Conservation (phyloP, 2,797 vertebrate genomes). For the Anguilla pacifica region DNA sequence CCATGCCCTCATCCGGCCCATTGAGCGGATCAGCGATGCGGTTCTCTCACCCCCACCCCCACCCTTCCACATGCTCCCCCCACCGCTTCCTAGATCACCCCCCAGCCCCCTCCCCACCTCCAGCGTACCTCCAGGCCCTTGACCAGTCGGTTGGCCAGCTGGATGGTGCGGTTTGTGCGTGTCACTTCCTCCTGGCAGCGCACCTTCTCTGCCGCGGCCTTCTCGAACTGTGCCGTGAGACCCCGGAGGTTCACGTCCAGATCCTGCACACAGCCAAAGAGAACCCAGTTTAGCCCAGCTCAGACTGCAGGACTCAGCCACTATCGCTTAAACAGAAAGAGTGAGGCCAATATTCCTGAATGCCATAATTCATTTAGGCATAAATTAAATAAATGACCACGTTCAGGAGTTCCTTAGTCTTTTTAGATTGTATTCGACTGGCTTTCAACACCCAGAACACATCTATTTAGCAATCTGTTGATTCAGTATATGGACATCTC, state of each 20-base stretch:
- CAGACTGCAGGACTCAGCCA: background rate
- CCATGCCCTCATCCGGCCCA: conserved; percentile 58
- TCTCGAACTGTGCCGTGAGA: conserved; percentile 78
- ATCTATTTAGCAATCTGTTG: background rate
- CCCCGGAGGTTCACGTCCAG: conserved; percentile 74
- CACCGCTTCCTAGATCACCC: conserved; percentile 48
- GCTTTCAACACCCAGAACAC: no score
- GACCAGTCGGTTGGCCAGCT: conserved; percentile 78
- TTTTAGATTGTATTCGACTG: no score
- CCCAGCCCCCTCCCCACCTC: conserved; percentile 31
- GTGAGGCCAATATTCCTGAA: no score
- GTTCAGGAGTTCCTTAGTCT: no score
- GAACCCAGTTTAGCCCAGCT: background rate
- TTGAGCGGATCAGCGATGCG: conserved; percentile 51
- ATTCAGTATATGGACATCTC: background rate
- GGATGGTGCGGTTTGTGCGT: conserved; percentile 72
- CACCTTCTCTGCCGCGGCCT: conserved; percentile 75
- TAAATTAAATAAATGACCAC: no score
- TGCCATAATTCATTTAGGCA: no score
- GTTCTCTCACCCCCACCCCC: conserved; percentile 53
- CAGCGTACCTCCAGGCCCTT: conserved; percentile 77
- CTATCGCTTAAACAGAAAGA: no score
- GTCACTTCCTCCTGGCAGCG: conserved; percentile 80
- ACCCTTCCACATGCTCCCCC: conserved; percentile 30
- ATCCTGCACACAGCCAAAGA: conserved; percentile 63